These are phyloP conservation scores for Dendrolimus pini DNA, from an alignment of 2,888 invertebrate genomes.

Conservation along the genomic window DNA sequence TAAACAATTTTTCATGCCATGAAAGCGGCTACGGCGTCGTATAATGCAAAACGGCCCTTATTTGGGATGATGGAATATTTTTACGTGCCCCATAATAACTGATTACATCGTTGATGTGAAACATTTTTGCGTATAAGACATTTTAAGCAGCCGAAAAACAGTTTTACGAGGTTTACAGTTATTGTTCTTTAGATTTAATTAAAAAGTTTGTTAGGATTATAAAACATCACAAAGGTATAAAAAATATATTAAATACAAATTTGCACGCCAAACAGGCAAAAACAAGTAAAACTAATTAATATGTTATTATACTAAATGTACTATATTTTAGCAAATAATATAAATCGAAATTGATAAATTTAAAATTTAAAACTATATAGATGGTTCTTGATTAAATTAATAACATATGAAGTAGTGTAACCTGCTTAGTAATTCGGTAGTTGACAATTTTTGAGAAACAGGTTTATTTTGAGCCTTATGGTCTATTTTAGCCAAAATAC, in stretches of 20 bases:
- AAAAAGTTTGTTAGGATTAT: conserved; percentile 6
- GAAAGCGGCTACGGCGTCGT: conserved; percentile 30
- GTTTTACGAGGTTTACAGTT: conserved; percentile 7
- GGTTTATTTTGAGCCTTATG: too few species aligned
- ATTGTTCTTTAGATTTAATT: conserved; percentile 5
- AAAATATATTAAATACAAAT: neutral
- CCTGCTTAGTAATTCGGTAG: too few species aligned
- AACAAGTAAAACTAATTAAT: too few species aligned
- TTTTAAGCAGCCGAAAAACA: conserved; percentile 8
- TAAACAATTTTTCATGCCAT: conserved; percentile 71
- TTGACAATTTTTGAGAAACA: too few species aligned
- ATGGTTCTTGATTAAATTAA: too few species aligned
- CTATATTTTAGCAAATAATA: too few species aligned
- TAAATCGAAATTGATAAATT: too few species aligned
- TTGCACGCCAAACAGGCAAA: neutral
- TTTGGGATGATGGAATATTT: conserved; percentile 52
- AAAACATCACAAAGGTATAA: conserved; percentile 6
- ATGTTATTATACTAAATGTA: too few species aligned
- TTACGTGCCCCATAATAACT: conserved; percentile 38
- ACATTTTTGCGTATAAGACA: conserved; percentile 21
- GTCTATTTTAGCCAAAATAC: too few species aligned
- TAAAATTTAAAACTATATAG: too few species aligned
- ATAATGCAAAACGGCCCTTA: conserved; percentile 43
- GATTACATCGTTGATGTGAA: conserved; percentile 28
- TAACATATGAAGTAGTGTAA: too few species aligned